Conservation (phyloP, 1,140 invertebrate genomes). For the Drosophila novamexicana region DNA sequence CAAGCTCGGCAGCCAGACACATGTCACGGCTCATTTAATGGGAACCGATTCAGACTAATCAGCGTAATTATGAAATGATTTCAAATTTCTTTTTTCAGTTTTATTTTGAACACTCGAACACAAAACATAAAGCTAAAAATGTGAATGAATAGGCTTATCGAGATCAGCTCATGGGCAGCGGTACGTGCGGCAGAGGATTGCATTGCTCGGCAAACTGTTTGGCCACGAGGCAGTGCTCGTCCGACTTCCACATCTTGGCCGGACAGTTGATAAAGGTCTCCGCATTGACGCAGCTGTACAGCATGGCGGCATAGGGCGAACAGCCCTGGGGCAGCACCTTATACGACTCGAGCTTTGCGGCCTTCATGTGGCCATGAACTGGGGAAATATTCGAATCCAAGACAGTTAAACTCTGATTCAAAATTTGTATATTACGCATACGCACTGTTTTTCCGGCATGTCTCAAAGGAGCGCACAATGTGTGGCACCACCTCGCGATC, state of each 20-base stretch:
- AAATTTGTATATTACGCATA: constrained; percentile 19
- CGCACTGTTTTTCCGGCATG: constrained; percentile 67
- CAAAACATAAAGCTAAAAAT: not conserved
- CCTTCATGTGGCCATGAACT: constrained; percentile 64
- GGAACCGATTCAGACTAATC: constrained; percentile 17
- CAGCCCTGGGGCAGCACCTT: constrained; percentile 68
- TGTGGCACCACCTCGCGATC: constrained; percentile 72
- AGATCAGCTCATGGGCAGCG: constrained; percentile 64
- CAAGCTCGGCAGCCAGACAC: not conserved
- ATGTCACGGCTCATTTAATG: constrained; percentile 56
- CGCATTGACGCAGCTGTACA: constrained; percentile 80
- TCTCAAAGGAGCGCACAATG: constrained; percentile 70
- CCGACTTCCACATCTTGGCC: constrained; percentile 69
- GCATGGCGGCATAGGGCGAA: constrained; percentile 74
- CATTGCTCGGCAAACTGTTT: constrained; percentile 74
- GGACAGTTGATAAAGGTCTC: constrained; percentile 80
- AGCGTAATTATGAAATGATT: constrained; percentile 2
- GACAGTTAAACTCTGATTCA: not conserved
- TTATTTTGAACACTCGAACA: constrained; percentile 9
- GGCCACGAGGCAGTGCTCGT: constrained; percentile 63
- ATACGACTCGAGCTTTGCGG: constrained; percentile 51
- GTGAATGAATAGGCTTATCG: not conserved
- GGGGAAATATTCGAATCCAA: too few species aligned
- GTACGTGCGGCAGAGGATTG: constrained; percentile 78
- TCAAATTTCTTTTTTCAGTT: constrained; percentile 21